Percentiles rank a stretch among this genome's conserved stretches.
Conservation (phyloP, 2,113 vertebrate genomes). For the Glaucidium brasilianum region DNA sequence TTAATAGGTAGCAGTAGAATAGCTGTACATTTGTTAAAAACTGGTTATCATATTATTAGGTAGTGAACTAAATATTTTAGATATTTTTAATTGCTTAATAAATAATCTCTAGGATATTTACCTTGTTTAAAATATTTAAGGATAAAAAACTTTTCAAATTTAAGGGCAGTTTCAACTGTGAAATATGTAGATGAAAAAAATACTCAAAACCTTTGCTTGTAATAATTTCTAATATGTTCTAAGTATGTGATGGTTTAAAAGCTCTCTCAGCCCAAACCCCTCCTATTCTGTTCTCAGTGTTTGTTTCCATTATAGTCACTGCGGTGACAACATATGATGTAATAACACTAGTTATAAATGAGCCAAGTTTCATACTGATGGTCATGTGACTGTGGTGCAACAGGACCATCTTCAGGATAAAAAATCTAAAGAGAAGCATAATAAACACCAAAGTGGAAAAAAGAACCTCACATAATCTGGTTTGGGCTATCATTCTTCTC, state of each 20-base stretch:
- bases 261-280: background rate
- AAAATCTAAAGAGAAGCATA: background rate
- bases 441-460: background rate
- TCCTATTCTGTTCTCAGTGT: background rate
- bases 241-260: background rate
- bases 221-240: background rate
- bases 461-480: background rate
- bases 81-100: background rate
- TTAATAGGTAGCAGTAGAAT: background rate
- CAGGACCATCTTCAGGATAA: background rate
- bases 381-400: background rate
- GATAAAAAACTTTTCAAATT: background rate
- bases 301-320: background rate
- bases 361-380: background rate
- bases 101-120: background rate
- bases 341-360: background rate
- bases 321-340: background rate
- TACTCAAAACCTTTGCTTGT: background rate
- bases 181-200: background rate
- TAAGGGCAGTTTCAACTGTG: background rate
- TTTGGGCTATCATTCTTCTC: background rate
- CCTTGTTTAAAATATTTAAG: background rate
- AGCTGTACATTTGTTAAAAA: background rate
- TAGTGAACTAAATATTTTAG: background rate
- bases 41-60: background rate